Evolutionary conservation across 2,797 vertebrate genomes (phyloP), one percentile per base, ranked within the genome.

Genomic region (Platalea minor): DNA sequence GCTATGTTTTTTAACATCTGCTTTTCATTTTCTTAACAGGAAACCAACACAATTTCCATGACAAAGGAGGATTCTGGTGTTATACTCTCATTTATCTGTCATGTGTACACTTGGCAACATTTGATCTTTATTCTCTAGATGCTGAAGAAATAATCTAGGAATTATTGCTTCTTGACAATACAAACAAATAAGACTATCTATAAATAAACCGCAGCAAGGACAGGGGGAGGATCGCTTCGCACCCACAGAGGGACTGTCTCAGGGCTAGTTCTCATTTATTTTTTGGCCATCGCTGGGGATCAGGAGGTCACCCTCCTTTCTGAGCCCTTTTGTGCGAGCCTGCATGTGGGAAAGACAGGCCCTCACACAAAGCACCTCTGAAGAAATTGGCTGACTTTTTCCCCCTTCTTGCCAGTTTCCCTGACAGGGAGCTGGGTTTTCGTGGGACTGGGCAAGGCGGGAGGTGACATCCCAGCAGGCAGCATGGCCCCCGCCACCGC

Each of bases 21-120:
- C 77, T 98, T 97, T 95, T 98, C 97, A 97, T 98, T 98, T 97
- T 97, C 96, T 94, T 96, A 95, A 95, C 96, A 97, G 97, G 97
- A 97, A 98, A 97, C 97, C 73, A 91, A 96, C 82, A 97, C 86
- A 92, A 92, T 98, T 98, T 98, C 97, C 97, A 98, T 95, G 96
- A 98, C 95, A 97, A 96, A 97, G 72, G 92, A 96, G 80, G 74
- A 96, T 95, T 96, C 92, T 96, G 69, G 77, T 91, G 63, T 96
- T 96, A 81, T 95, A 84, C 79, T 96, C 92, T 94, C 88, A 94
- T 97, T 95, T 96, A 91, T 96, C 91, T 76, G 69, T 91, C 88
- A 96, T 48, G 80, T 92, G 92, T 94, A 90, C 48, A 48, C 80
- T 97, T 97, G 96, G 96, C 93, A 97, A 85, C 69, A 86, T 96